Evolutionary conservation across 2,888 invertebrate species (phyloP).

Genomic region (Drosophila falleni): DNA sequence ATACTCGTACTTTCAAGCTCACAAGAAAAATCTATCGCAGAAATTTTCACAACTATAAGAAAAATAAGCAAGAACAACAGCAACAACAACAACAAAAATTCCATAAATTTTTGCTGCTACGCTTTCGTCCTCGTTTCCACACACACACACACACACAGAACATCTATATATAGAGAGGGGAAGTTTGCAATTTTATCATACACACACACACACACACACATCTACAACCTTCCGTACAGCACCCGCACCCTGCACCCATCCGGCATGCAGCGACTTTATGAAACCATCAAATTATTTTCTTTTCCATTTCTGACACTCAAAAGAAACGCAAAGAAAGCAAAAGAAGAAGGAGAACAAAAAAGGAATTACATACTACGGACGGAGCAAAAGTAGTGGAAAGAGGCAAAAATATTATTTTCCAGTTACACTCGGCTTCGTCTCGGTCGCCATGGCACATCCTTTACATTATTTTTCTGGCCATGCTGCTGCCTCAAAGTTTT

Average conservation of each 20-base stretch:
- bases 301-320: constrained; percentile 85
- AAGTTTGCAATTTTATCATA: constrained; percentile 81
- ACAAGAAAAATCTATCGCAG: constrained; percentile 68
- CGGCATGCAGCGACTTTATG: constrained; percentile 80
- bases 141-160: constrained; percentile 24
- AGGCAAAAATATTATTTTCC: constrained; percentile 84
- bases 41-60: constrained; percentile 71
- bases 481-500: constrained; percentile 77
- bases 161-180: constrained; percentile 37
- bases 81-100: constrained; percentile 60
- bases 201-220: constrained; percentile 47
- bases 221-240: constrained; percentile 4
- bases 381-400: constrained; percentile 36
- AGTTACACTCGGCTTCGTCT: constrained; percentile 81
- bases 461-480: constrained; percentile 74
- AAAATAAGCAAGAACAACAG: constrained; percentile 48
- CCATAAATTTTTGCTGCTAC: constrained; percentile 71
- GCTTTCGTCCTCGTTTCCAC: constrained; percentile 55
- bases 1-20: constrained; percentile 66
- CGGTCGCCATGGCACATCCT: constrained; percentile 78
- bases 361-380: constrained; percentile 54
- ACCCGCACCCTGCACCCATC: constrained; percentile 29
- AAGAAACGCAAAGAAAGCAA: constrained; percentile 73
- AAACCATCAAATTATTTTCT: constrained; percentile 85
- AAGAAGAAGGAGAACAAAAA: constrained; percentile 42